phyloP scores from a whole-genome alignment of 2,113 vertebrate genomes.

The Nothoprocta perdicaria region DNA sequence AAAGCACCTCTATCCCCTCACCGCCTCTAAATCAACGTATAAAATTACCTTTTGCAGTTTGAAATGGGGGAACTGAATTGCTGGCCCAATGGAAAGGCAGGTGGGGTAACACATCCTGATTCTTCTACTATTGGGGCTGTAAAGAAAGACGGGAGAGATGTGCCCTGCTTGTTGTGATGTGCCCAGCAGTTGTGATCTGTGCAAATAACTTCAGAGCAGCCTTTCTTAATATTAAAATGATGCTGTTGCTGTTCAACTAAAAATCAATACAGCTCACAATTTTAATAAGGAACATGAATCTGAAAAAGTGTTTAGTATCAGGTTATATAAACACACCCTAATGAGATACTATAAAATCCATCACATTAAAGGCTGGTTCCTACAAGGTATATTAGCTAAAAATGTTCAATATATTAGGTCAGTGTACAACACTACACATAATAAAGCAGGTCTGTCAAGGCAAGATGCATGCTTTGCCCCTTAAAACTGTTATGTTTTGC shows the following conservation, averaged over 20 bases:
- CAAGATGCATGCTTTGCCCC: constrained; percentile 81
- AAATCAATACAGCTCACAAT: constrained; percentile 81
- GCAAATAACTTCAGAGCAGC: constrained; percentile 73
- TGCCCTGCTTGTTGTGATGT: constrained; percentile 47
- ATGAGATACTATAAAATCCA: constrained; percentile 87
- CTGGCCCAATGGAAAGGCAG: constrained; percentile 29
- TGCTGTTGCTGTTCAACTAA: constrained; percentile 71
- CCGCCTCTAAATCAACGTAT: constrained; percentile 37
- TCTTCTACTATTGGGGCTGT: constrained; percentile 62
- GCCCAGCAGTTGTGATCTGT: constrained; percentile 67
- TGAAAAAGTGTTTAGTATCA: constrained; percentile 82
- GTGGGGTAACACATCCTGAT: constrained; percentile 41
- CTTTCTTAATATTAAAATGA: constrained; percentile 75
- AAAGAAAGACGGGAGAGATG: constrained; percentile 45
- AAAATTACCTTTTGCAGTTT: constrained; percentile 44
- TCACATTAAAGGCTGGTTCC: constrained; percentile 84
- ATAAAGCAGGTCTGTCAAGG: constrained; percentile 82
- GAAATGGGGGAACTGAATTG: constrained; percentile 32
- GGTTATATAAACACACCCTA: constrained; percentile 86
- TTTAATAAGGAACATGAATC: constrained; percentile 87
- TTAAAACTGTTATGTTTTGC: constrained; percentile 85
- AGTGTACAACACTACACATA: constrained; percentile 79
- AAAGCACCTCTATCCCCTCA: not conserved
- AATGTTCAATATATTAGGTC: constrained; percentile 84
- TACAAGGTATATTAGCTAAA: constrained; percentile 86